Percentiles rank a stretch among this genome's conserved stretches.
These are phyloP conservation scores for Agelas oroides DNA, from an alignment of 37 sponge, comb jelly and placozoan genomes.

Conservation along the genomic window DNA sequence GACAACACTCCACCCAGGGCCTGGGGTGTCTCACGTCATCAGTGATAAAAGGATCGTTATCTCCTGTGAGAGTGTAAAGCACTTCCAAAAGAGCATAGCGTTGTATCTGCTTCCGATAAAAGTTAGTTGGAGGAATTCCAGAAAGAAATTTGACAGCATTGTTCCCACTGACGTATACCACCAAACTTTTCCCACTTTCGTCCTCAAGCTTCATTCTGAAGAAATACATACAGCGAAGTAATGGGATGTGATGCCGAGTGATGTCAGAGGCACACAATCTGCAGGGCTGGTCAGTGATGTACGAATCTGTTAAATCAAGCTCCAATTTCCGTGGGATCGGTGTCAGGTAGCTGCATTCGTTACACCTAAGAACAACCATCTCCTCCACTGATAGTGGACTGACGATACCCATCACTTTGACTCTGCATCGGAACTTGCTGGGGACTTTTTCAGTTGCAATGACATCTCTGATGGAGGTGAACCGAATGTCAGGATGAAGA, in stretches of 20 bases:
- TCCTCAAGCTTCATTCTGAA: slow-evolving; percentile 42
- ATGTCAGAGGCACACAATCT: no score
- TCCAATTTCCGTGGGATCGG: background rate
- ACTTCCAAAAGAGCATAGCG: background rate
- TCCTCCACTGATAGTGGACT: slow-evolving; percentile 9
- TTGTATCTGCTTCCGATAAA: background rate
- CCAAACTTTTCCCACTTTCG: background rate
- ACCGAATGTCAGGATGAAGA: background rate
- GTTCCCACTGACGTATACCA: background rate
- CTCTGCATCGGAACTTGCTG: slow-evolving; percentile 19
- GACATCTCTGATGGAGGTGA: slow-evolving; percentile 3
- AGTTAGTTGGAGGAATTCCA: slow-evolving; percentile 19
- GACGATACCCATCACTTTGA: slow-evolving; percentile 15
- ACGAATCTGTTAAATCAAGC: background rate
- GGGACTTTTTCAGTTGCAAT: background rate
- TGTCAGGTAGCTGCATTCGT: slow-evolving; percentile 1
- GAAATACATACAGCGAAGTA: slow-evolving; percentile 10
- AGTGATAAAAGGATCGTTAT: slow-evolving; percentile 37
- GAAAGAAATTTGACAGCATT: slow-evolving; percentile 21
- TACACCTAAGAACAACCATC: slow-evolving; percentile 23
- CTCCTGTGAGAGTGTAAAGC: slow-evolving; percentile 38
- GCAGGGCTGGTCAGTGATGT: no score
- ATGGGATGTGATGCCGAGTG: background rate
- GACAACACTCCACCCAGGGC: slow-evolving; percentile 45
- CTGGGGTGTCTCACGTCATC: background rate